Evolutionary conservation across 2,113 vertebrate species (phyloP), one percentile per base, ranked within the genome.

Genomic region (Pterophyllum scalare): DNA sequence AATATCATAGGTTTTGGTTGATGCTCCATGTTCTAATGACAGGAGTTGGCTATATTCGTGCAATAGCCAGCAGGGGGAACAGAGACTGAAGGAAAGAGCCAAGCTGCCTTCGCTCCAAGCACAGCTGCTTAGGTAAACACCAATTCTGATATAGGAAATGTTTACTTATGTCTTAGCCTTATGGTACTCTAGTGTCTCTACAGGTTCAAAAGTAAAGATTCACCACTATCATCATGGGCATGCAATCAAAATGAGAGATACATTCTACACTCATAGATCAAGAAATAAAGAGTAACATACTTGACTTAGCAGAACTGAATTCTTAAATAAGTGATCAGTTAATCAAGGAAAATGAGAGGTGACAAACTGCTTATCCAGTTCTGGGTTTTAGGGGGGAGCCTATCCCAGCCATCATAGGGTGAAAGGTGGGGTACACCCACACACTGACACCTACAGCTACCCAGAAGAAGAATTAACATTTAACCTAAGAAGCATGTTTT

Each of bases 21-120:
- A 96, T 88, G 96, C 97, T 87, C 98, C 98, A 0, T 99, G 98
- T 90, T 99, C 98, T 28, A 99, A 99, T 93, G 98, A 99, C 94
- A 96, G 97, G 91, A 99, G 97, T 59, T 99, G 98, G 98, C 91
- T 99, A 7, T 99, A 98, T 92, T 97, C 84, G 7, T 20, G 86
- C 59, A 85, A 60, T 64, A 87, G 59, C 80, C 93, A 95, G 80
- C 93, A 94, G 93, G 95, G 93, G 88, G 93, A 89, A 78, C 86
- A 93, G 38, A 92, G 94, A 82, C 87, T 96, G 60, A 90, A 80
- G 77, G 93, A 95, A 84, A 93, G 95, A 90, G 74, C 72, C 26
- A 58, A 8, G 10, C 93, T 96, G 59, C 95, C 96, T 22, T 77
- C 8, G 10, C 89, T 96, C 19, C 96, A 96, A 85, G 89, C 84